Percentiles rank a stretch among this genome's conserved stretches.
phyloP scores from a whole-genome alignment of 2,113 vertebrate species.

The Prinia subflava region DNA sequence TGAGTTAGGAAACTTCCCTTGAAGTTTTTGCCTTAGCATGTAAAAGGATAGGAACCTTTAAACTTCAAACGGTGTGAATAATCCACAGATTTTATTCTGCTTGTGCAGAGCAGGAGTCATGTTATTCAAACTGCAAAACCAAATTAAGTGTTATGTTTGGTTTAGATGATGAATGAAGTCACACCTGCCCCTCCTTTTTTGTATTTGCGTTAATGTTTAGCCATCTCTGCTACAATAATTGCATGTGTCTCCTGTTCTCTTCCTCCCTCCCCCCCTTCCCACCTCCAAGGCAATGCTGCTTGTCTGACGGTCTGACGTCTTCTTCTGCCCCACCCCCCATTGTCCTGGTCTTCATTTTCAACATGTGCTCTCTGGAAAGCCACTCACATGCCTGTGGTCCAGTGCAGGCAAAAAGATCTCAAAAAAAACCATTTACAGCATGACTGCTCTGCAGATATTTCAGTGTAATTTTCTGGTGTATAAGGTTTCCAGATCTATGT shows the following conservation, averaged over 20 bases:
- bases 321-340: fast-evolving
- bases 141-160: background rate
- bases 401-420: background rate
- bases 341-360: background rate
- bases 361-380: background rate
- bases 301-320: background rate
- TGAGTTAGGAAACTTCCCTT: background rate
- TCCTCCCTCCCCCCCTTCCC: background rate
- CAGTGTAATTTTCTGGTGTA: background rate
- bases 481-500: background rate
- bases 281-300: background rate
- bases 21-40: background rate
- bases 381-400: background rate
- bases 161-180: background rate
- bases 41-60: background rate
- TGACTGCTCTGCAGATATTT: background rate
- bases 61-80: fast-evolving
- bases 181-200: background rate
- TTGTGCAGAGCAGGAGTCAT: background rate
- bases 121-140: background rate
- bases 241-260: fast-evolving
- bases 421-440: background rate
- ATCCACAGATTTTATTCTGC: background rate
- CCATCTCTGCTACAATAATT: background rate
- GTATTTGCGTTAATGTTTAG: background rate